Percentiles rank a stretch among this genome's conserved stretches.
phyloP scores from a whole-genome alignment of 2,113 vertebrate genomes.

The Passer montanus region DNA sequence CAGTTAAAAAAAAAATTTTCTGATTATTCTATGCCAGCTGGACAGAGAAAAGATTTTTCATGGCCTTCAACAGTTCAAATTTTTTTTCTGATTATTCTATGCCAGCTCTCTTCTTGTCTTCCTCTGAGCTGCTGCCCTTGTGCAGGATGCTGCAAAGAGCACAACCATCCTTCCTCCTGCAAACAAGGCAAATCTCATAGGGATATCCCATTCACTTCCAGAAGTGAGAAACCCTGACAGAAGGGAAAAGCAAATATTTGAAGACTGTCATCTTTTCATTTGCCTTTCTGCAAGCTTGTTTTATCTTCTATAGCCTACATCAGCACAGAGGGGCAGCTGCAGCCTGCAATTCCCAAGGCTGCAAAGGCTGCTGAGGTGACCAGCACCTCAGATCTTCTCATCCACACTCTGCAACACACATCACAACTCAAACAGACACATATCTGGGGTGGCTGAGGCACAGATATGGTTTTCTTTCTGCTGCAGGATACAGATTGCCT shows the following conservation, averaged over 20 bases:
- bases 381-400: neutral
- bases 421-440: neutral
- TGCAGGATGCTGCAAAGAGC: neutral
- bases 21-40: neutral
- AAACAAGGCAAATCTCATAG: neutral
- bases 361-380: neutral
- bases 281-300: neutral
- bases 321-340: neutral
- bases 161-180: accelerated
- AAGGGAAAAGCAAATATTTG: neutral
- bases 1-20: neutral
- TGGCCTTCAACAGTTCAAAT: neutral
- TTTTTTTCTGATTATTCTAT: neutral
- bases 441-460: neutral
- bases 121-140: neutral
- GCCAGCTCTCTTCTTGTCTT: neutral
- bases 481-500: neutral
- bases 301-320: neutral
- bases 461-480: neutral
- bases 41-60: neutral
- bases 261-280: neutral
- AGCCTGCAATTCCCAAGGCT: neutral
- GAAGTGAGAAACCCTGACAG: neutral
- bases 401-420: neutral
- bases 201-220: neutral